Evolutionary conservation across 2,888 invertebrate species (phyloP).

Genomic region (Idaea biselata): DNA sequence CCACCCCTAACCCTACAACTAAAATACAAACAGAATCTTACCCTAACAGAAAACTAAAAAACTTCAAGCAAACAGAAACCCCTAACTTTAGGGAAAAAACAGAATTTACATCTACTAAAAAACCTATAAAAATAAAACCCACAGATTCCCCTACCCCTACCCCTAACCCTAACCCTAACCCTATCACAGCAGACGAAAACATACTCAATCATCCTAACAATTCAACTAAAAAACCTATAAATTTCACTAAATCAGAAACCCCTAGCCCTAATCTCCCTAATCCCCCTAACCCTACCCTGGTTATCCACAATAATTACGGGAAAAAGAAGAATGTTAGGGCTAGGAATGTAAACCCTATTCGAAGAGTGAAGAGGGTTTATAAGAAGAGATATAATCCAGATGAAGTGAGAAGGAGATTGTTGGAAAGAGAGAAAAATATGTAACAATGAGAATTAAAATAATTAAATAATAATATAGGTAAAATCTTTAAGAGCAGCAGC

Average conservation of each 20-base stretch:
- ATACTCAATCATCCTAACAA: too few relatives aligned
- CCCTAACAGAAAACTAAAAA: conserved; percentile 44
- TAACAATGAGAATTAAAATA: conserved; percentile 19
- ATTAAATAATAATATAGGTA: conserved; percentile 3
- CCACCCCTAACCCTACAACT: not conserved
- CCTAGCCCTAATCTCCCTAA: not conserved
- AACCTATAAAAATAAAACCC: not conserved
- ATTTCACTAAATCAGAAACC: conserved; percentile 12
- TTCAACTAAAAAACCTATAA: conserved; percentile 33
- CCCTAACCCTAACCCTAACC: not conserved
- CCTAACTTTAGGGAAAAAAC: conserved; percentile 3
- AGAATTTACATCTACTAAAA: conserved; percentile 12
- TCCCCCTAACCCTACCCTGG: conserved; percentile 39
- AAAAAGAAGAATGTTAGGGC: conserved; percentile 58
- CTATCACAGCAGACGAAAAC: not conserved
- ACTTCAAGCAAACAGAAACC: conserved; percentile 31
- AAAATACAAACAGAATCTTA: not conserved
- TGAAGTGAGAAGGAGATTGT: conserved; percentile 71
- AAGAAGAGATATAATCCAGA: conserved; percentile 75
- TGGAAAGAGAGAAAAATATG: conserved; percentile 64
- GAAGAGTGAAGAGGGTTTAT: conserved; percentile 69
- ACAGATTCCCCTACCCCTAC: not conserved
- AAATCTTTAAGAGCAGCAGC: too few relatives aligned
- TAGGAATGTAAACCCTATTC: conserved; percentile 63
- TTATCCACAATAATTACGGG: conserved; percentile 31